Base-by-base conservation (phyloP, 1,140 invertebrate species). In the Drosophila equinoxialis region DNA sequence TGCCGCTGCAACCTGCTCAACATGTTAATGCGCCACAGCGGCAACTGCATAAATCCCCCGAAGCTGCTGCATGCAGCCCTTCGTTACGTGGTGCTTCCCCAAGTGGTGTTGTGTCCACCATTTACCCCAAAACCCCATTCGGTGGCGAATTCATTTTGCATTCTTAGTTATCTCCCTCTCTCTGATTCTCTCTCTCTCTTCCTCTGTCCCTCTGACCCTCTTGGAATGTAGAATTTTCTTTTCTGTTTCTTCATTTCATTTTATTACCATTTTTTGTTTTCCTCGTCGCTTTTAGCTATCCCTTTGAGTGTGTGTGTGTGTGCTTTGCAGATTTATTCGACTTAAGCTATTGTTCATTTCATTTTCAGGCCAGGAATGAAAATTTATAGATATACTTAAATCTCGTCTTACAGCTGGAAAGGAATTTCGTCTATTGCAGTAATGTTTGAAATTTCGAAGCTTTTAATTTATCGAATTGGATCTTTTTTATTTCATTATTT, bases 21-120 rank as follows among this genome's bases (percentile, higher is more conserved):
- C 82, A 85, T 85, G 82, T 85, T 86, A 85, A 86, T 85, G 73
- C 68, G 82, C 75, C 77, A 68, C 74, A 67, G 68, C 65, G 71
- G 77, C 82, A 76, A 74, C 73, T 72, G 67, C 73, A 61, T 61
- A 77, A 76, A 70, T 67, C 66, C 73, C 42, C 13, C 54, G 73
- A 54, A 64, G 74, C 74, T 69, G 73, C 66, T 60, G 65, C 64
- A 26, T 37, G n/a, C 17, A 23, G 17, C 45, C 17, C 45, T 6
- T 51, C 45, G 13, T 51, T 23, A 13, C 37, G 37, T 23, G 6
- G 45, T 20, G 30, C 73, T 59, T 33, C 59, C 60, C 73, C 72
- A 39, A 35, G 51, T 37, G 30, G 30, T 30, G 58, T 65, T 51
- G 45, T 51, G 45, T 51, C 45, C 45, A 51, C 17, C 17, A 23